Conservation (phyloP, 2,797 vertebrate species). For the Cichlasoma orientale region DNA sequence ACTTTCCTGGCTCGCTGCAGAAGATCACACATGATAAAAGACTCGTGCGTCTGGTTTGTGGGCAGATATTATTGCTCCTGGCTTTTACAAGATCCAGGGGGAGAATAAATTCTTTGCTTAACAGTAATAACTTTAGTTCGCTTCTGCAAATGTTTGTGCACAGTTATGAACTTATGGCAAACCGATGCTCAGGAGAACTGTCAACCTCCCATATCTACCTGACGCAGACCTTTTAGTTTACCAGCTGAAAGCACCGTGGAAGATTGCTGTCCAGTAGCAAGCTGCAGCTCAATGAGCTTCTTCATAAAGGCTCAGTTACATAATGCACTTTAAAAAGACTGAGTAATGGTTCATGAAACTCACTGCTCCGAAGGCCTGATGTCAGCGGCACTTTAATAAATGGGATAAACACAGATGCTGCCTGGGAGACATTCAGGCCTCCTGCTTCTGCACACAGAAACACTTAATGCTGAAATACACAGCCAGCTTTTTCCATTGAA, state of each 20-base stretch:
- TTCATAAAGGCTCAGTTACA: slow-evolving; percentile 13
- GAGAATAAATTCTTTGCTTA: not conserved
- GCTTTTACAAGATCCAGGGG: not conserved
- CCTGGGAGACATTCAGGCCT: not conserved
- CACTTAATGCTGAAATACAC: not conserved
- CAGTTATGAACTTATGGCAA: not conserved
- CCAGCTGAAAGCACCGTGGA: not conserved
- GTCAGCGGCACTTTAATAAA: slow-evolving; percentile 30
- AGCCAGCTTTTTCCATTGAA: not conserved
- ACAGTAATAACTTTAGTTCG: not conserved
- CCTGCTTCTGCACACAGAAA: not conserved
- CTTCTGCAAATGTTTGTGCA: not conserved
- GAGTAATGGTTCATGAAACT: slow-evolving; percentile 14
- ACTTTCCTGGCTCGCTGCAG: slow-evolving; percentile 3
- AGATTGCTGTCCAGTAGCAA: not conserved
- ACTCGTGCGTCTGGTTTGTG: not conserved
- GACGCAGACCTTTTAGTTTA: too few relatives aligned
- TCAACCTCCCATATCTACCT: not conserved
- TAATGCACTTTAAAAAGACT: slow-evolving; percentile 23
- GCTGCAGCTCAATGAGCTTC: not conserved
- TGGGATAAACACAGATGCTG: slow-evolving; percentile 9
- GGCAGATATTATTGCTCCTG: not conserved
- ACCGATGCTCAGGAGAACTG: not conserved
- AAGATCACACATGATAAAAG: not conserved
- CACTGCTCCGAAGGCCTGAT: slow-evolving; percentile 1